These are phyloP conservation scores for Psammodynastes pulverulentus DNA, from an alignment of 2,113 vertebrate species.

Conservation along the genomic window DNA sequence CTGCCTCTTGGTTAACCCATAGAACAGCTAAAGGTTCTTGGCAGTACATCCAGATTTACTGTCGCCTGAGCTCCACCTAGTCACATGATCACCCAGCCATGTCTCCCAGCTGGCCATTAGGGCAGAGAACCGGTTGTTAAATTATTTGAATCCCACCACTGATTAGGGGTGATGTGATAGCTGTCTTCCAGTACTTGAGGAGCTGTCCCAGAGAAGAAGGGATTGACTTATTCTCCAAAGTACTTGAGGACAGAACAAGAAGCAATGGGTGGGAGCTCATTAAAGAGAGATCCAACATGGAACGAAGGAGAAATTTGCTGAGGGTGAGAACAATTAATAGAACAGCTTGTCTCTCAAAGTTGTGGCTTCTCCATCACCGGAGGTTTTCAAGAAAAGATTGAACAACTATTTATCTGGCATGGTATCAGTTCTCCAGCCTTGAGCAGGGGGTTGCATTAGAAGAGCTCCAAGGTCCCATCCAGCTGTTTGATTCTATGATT, in stretches of 20 bases:
- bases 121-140: too few species aligned
- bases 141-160: too few species aligned
- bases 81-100: too few species aligned
- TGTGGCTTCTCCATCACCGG: neutral
- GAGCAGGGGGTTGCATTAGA: neutral
- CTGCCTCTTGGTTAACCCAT: too few species aligned
- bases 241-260: neutral
- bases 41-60: too few species aligned
- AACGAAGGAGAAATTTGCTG: neutral
- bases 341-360: neutral
- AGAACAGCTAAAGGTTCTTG: too few species aligned
- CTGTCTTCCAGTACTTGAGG: neutral
- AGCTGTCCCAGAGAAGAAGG: neutral
- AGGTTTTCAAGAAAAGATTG: neutral
- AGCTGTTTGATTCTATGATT: neutral
- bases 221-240: neutral
- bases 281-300: neutral
- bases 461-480: neutral
- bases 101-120: too few species aligned
- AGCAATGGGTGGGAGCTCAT: neutral
- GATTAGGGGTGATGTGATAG: neutral
- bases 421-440: neutral
- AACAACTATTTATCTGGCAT: neutral
- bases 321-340: neutral
- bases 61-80: too few species aligned